Base-by-base conservation (phyloP, 2,888 invertebrate genomes). In the Nebria brevicollis region DNA sequence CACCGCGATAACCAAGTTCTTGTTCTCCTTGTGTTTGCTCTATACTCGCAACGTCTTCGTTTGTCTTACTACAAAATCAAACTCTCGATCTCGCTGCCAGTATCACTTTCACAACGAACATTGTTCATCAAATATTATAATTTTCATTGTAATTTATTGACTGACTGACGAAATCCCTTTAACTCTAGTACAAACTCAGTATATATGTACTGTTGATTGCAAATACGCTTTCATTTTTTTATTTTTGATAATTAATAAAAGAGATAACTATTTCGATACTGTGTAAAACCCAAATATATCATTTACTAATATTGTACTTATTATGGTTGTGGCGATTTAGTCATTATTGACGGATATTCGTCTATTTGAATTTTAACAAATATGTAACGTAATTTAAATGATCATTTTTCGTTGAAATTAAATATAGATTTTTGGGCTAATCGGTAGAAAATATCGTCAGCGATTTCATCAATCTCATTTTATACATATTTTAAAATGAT, bases 391-490 rank as follows among this genome's bases (percentile, higher is more conserved):
- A 54, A 54, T 54, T 54, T 54, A 54, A 54, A 54, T 13, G 4
- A 54, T 6, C 54, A 54, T 54, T 8, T 54, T 54, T 54, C 0
- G 70, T 26, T 70, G 3, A 72, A 77, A 77, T 77, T 77, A 77
- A 77, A 77, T 77, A 77, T 77, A 54, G 77, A 77, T 77, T 77
- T 77, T 77, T 77, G 34, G 72, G 6, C 42, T 77, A 77, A 77
- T 77, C 64, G 77, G 72, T 77, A 64, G 25, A 34, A 20, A 72
- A 72, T 77, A 64, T 76, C 68, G 76, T 65, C 72, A 77, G 54
- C 72, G 77, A 77, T 77, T 54, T 54, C 54, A 70, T 70, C 70
- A 20, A 34, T 70, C 77, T 77, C 77, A 77, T 77, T 77, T 77
- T 54, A 72, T 77, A 77, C 70, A 77, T 77, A 77, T 77, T 77